phyloP scores from a whole-genome alignment of 2,888 invertebrate genomes.

The Athalia rosae region DNA sequence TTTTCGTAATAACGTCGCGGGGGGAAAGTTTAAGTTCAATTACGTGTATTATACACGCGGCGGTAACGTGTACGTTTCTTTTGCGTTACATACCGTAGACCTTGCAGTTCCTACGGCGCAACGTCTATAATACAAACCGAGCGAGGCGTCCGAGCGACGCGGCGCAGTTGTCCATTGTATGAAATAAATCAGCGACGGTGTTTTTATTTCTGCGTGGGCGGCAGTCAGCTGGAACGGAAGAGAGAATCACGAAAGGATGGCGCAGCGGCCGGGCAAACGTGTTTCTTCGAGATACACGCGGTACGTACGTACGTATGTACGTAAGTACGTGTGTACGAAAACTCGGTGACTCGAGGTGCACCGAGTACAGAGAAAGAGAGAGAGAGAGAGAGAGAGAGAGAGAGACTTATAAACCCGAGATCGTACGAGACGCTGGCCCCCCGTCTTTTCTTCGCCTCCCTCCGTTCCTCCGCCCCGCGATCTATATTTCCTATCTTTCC shows the following conservation, averaged over 20 bases:
- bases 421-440: too few species aligned
- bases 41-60: slow-evolving; percentile 8
- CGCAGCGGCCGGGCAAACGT: slow-evolving; percentile 16
- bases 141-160: slow-evolving; percentile 9
- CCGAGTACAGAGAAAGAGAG: too few species aligned
- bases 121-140: not conserved
- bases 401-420: too few species aligned
- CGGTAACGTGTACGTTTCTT: not conserved
- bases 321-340: too few species aligned
- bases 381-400: too few species aligned
- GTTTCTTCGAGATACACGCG: not conserved
- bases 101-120: not conserved
- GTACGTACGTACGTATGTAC: too few species aligned
- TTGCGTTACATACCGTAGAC: not conserved
- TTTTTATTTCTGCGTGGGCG: slow-evolving; percentile 37
- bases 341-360: too few species aligned
- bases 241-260: slow-evolving; percentile 9
- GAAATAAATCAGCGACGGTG: slow-evolving; percentile 26
- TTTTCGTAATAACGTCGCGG: slow-evolving; percentile 25
- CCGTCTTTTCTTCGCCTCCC: too few species aligned
- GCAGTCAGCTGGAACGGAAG: slow-evolving; percentile 44
- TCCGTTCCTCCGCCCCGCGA: too few species aligned
- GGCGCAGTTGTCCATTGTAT: slow-evolving; percentile 30
- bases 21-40: slow-evolving; percentile 24
- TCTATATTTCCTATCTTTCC: too few species aligned